phyloP scores from a whole-genome alignment of 1,140 invertebrate genomes.

The Apis laboriosa region DNA sequence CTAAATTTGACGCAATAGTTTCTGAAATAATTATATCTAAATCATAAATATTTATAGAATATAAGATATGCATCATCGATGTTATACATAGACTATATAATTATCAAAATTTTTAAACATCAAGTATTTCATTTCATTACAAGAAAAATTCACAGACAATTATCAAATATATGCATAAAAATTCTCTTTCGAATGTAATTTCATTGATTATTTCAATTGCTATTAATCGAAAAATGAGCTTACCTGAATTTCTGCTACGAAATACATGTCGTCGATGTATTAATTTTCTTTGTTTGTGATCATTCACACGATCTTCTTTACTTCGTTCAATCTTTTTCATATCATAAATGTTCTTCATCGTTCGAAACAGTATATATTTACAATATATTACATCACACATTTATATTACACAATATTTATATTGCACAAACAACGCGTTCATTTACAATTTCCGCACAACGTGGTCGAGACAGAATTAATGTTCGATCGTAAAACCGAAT shows the following conservation, averaged over 20 bases:
- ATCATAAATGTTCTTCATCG: neutral
- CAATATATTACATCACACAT: too few species aligned
- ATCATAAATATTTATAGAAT: neutral
- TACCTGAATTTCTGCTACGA: neutral
- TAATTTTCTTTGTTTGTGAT: neutral
- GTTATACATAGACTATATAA: too few species aligned
- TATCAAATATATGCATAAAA: too few species aligned
- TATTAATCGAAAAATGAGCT: neutral
- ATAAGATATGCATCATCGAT: too few species aligned
- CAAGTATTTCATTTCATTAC: too few species aligned
- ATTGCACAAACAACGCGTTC: neutral
- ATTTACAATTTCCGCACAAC: neutral
- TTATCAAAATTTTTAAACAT: too few species aligned
- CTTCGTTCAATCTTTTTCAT: neutral
- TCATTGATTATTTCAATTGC: too few species aligned
- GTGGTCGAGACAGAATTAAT: conserved; percentile 5
- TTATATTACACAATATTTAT: too few species aligned
- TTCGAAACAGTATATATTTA: neutral
- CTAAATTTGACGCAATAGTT: neutral
- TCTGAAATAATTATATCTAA: neutral
- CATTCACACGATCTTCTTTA: neutral
- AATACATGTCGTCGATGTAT: neutral
- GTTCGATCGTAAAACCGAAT: conserved; percentile 22
- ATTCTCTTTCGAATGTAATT: too few species aligned
- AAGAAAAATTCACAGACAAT: too few species aligned